phyloP scores from a whole-genome alignment of 37 sponge, comb jelly and placozoan species.

The Lycopodina hypogea region DNA sequence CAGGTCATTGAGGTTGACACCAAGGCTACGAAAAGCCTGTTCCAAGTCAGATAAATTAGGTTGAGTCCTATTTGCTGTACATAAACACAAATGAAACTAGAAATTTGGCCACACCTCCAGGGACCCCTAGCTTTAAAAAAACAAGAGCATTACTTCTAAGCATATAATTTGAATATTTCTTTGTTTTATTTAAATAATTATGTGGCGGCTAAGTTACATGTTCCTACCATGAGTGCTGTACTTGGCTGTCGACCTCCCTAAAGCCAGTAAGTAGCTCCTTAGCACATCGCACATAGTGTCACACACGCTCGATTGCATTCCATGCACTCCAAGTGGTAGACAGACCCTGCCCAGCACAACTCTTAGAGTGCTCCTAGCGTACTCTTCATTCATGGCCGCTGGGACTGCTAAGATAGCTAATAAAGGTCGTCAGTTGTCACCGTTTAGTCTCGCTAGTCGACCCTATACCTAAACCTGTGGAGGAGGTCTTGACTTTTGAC shows the following conservation, averaged over 20 bases:
- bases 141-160: no score
- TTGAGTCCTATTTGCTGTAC: slow-evolving; percentile 36
- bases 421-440: no score
- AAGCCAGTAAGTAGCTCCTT: slow-evolving; percentile 22
- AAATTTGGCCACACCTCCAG: not conserved
- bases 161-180: not conserved
- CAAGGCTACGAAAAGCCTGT: slow-evolving; percentile 21
- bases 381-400: slow-evolving; percentile 25
- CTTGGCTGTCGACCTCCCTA: slow-evolving; percentile 18
- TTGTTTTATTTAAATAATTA: not conserved
- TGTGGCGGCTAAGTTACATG: no score
- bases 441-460: no score
- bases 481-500: no score
- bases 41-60: slow-evolving; percentile 21
- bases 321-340: slow-evolving; percentile 40
- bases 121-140: not conserved
- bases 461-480: no score
- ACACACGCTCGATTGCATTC: slow-evolving; percentile 33
- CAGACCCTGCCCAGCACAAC: slow-evolving; percentile 32
- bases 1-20: slow-evolving; percentile 9
- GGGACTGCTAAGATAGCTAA: no score
- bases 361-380: slow-evolving; percentile 5
- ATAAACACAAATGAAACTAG: not conserved
- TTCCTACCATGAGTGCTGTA: slow-evolving; percentile 35
- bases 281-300: slow-evolving; percentile 27